These are phyloP conservation scores for Pogonognathellus flavescens DNA, from an alignment of 1,140 invertebrate genomes.

Conservation along the genomic window DNA sequence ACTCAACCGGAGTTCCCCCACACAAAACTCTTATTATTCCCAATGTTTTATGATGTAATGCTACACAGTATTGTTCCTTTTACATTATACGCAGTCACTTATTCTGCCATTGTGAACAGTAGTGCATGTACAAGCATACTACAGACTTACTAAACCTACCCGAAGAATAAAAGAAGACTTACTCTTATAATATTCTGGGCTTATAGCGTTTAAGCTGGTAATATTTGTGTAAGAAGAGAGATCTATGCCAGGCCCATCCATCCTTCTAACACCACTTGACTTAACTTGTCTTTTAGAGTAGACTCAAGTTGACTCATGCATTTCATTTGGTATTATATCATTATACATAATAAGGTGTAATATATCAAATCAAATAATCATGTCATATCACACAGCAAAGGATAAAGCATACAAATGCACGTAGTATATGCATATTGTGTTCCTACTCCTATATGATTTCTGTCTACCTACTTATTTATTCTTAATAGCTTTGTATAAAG, in stretches of 20 bases:
- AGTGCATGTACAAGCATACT: too few species aligned
- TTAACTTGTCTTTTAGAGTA: neutral
- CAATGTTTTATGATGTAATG: constrained; percentile 40
- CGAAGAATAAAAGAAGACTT: neutral
- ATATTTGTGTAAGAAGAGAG: neutral
- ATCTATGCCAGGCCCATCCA: neutral
- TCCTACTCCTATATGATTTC: too few species aligned
- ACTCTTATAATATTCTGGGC: neutral
- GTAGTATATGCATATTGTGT: too few species aligned
- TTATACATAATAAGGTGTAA: constrained; percentile 33
- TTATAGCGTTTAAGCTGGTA: neutral
- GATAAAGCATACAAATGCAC: too few species aligned
- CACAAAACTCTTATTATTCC: constrained; percentile 34
- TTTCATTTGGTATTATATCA: constrained; percentile 26
- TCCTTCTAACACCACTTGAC: constrained; percentile 39
- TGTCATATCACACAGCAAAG: neutral
- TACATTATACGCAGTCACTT: constrained; percentile 8
- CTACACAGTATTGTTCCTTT: constrained; percentile 31
- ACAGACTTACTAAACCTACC: neutral
- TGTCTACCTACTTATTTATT: too few species aligned
- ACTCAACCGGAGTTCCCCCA: constrained; percentile 45
- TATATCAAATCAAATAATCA: constrained; percentile 14
- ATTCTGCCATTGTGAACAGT: neutral
- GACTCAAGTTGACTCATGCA: constrained; percentile 21
- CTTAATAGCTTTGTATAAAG: constrained; percentile 3